Base-by-base conservation (phyloP, 2,888 invertebrate genomes). In the Phengaris arion region DNA sequence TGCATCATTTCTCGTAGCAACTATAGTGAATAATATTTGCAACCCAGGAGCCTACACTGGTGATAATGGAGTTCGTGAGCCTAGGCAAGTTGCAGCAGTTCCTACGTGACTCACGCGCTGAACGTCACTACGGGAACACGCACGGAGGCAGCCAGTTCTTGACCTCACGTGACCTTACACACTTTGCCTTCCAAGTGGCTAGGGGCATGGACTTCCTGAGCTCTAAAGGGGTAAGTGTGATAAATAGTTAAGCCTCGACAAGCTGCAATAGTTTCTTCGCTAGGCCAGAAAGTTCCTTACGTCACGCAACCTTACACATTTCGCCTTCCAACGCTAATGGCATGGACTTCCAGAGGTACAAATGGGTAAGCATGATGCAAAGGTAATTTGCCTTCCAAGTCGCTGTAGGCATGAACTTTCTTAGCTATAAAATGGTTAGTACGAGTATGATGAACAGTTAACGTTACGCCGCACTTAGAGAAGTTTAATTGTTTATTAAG, bases 1-100 rank as follows among this genome's bases (percentile, higher is more conserved):
- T 48, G 6, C 48, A 48, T 48, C 4, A 48, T 48, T 48, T 48
- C 48, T 48, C 48, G 35, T 48, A 3, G 48, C 8, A 5, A 48
- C 48, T 48, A 48, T 48, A 48, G 48, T 48, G 8, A 48, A 48
- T 6, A 48, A 6, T 48, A 54, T 74, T 48, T 3, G 12, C 15
- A 57, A 59, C 52, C 13, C 89, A 95, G 89, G 98, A 98, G 86
- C 98, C 98, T 10, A 95, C 97, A 77, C 96, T 98, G 85, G 97
- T 98, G 45, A 97, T 99, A 81, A 96, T 99, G 95, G 98, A 99
- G 89, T 98, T 97, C 86, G 97, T 98, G 9, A 95, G 96, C 82
- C 94, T 96, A 45, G 98, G 98, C 0, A 98, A 98, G 89, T 94
- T 99, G 76, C 98, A 98, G 88, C 96, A 97, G 82, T 98, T 97